phyloP scores from a whole-genome alignment of 1,140 invertebrate genomes.

The Papilio dardanus region DNA sequence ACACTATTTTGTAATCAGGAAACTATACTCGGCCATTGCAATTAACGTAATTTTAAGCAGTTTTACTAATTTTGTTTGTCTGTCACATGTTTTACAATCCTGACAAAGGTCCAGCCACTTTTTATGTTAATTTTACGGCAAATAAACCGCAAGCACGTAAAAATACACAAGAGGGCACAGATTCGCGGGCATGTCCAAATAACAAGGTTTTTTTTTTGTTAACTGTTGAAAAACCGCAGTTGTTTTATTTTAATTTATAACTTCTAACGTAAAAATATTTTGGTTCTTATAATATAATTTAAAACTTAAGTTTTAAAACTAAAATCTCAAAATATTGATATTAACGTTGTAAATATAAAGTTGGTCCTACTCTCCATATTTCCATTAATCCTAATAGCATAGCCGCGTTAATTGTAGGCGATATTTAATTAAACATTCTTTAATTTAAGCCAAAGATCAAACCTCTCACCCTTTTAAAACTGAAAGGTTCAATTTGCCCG shows the following conservation, averaged over 20 bases:
- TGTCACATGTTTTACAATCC: slow-evolving; percentile 9
- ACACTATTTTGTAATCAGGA: not conserved
- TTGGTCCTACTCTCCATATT: slow-evolving; percentile 36
- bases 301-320: too few species aligned
- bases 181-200: not conserved
- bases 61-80: not conserved
- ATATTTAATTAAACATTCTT: slow-evolving; percentile 55
- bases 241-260: not conserved
- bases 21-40: not conserved
- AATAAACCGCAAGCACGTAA: slow-evolving; percentile 15
- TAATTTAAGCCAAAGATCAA: slow-evolving; percentile 52
- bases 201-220: not conserved
- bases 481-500: slow-evolving; percentile 48
- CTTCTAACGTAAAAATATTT: not conserved
- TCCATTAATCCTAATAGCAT: slow-evolving; percentile 45
- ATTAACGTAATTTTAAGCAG: not conserved
- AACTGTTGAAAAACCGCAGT: not conserved
- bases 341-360: too few species aligned
- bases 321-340: too few species aligned
- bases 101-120: slow-evolving; percentile 15
- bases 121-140: slow-evolving; percentile 24
- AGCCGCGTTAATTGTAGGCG: slow-evolving; percentile 48
- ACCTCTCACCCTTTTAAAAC: slow-evolving; percentile 45
- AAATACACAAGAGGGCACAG: slow-evolving; percentile 14
- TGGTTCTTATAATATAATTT: too few species aligned